Conservation (phyloP, 1,140 invertebrate genomes). For the Trichoplusia ni region DNA sequence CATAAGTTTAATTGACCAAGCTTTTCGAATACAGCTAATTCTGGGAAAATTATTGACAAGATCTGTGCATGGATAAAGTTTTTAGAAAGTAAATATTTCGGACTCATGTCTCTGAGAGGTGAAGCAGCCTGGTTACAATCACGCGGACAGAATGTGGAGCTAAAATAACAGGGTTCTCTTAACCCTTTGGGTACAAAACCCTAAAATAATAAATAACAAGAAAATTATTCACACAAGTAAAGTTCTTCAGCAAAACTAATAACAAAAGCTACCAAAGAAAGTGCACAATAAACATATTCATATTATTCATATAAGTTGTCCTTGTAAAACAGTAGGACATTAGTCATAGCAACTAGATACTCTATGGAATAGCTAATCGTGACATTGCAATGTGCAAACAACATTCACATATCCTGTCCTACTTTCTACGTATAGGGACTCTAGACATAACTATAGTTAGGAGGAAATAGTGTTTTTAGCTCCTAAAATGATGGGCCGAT, state of each 20-base stretch:
- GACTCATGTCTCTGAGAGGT: too few relatives aligned
- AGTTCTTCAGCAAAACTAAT: not conserved
- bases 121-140: too few relatives aligned
- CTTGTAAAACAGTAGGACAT: slow-evolving; percentile 24
- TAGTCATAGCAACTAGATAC: slow-evolving; percentile 2
- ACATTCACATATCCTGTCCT: slow-evolving; percentile 59
- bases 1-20: too few relatives aligned
- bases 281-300: slow-evolving; percentile 12
- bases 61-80: too few relatives aligned
- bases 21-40: too few relatives aligned
- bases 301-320: slow-evolving; percentile 5
- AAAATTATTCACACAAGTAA: not conserved
- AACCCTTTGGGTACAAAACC: too few relatives aligned
- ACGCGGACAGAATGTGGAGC: too few relatives aligned
- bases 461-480: not conserved
- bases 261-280: not conserved
- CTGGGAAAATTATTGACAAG: too few relatives aligned
- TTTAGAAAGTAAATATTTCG: too few relatives aligned
- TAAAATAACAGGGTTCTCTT: too few relatives aligned
- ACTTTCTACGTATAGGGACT: too few relatives aligned
- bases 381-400: slow-evolving; percentile 9
- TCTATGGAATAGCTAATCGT: slow-evolving; percentile 23
- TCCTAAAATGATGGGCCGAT: too few relatives aligned
- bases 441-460: slow-evolving; percentile 54
- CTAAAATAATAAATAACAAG: not conserved